Percentiles rank a stretch among this genome's conserved stretches.
Evolutionary conservation across 2,113 vertebrate genomes (phyloP).

Genomic region (Stigmatopora nigra): DNA sequence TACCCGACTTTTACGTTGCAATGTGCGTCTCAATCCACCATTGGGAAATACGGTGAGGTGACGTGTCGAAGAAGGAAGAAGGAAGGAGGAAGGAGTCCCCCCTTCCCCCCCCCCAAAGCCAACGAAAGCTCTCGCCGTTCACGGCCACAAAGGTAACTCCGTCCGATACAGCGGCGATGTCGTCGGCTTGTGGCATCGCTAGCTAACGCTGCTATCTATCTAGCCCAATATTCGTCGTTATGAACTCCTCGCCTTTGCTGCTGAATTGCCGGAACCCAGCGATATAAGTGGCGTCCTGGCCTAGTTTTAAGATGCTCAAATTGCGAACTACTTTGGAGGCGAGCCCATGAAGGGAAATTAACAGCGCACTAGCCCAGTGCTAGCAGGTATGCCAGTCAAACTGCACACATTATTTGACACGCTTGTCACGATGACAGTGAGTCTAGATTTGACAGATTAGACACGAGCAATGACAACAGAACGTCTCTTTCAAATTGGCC

Average conservation of each 20-base stretch:
- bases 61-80: too few relatives aligned
- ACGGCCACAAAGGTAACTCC: constrained; percentile 15
- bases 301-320: not conserved
- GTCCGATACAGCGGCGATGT: too few relatives aligned
- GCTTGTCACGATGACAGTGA: not conserved
- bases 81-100: too few relatives aligned
- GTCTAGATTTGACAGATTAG: too few relatives aligned
- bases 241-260: not conserved
- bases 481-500: too few relatives aligned
- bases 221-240: not conserved
- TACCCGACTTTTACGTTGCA: not conserved
- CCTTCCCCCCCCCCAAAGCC: too few relatives aligned
- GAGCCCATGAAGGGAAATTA: not conserved
- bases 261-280: not conserved
- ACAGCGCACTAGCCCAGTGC: not conserved
- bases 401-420: not conserved
- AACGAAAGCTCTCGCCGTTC: too few relatives aligned
- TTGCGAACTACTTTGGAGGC: not conserved
- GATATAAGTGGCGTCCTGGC: not conserved
- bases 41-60: not conserved
- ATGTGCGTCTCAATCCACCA: not conserved
- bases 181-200: not conserved
- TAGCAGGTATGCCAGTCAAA: not conserved
- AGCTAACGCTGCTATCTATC: not conserved
- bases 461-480: too few relatives aligned